phyloP scores from a whole-genome alignment of 1,140 invertebrate species.

The Zaprionus tsacasi region DNA sequence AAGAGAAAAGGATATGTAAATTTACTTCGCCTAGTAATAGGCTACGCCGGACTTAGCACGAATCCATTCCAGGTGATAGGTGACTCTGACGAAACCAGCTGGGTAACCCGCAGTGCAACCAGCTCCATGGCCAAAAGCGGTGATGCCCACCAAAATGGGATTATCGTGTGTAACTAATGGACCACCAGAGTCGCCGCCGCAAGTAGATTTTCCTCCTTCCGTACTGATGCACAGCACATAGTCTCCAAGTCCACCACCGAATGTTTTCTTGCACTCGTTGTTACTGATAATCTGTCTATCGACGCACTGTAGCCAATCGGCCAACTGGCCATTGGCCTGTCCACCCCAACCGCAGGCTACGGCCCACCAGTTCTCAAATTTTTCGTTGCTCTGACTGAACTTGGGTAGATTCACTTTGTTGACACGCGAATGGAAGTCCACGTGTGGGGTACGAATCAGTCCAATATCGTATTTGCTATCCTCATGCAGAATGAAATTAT shows the following conservation, averaged over 20 bases:
- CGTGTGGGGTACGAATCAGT: conserved; percentile 51
- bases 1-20: not conserved
- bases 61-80: conserved; percentile 85
- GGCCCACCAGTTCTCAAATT: conserved; percentile 51
- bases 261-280: conserved; percentile 43
- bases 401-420: conserved; percentile 51
- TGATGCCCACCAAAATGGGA: conserved; percentile 83
- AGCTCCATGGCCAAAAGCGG: conserved; percentile 52
- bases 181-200: conserved; percentile 86
- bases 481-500: conserved; percentile 54
- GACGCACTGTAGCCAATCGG: conserved; percentile 56
- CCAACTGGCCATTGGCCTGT: conserved; percentile 49
- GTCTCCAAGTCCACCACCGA: conserved; percentile 21
- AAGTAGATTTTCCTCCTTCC: conserved; percentile 45
- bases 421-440: conserved; percentile 40
- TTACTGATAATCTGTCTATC: conserved; percentile 61
- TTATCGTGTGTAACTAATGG: conserved; percentile 83
- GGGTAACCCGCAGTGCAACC: conserved; percentile 68
- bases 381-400: conserved; percentile 31
- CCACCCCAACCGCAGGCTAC: conserved; percentile 67
- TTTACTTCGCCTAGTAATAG: conserved; percentile 43
- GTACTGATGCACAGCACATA: conserved; percentile 58
- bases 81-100: conserved; percentile 85
- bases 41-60: conserved; percentile 49
- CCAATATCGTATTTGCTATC: conserved; percentile 55